These are phyloP conservation scores for Amblyraja radiata DNA, from an alignment of 2,797 vertebrate genomes.

Conservation along the genomic window DNA sequence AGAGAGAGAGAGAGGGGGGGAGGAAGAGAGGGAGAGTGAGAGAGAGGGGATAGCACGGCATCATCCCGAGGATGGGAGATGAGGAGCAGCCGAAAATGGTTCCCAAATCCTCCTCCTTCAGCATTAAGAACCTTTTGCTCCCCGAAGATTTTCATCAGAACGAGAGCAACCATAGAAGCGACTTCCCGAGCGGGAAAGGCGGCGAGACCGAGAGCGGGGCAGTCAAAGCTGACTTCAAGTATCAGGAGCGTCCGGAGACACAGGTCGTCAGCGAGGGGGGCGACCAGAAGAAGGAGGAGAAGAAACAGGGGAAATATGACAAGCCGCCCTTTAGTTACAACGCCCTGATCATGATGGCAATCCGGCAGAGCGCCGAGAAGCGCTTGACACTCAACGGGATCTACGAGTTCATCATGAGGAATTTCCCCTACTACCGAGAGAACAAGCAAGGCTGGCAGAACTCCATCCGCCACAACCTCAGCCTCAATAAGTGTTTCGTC, in stretches of 20 bases:
- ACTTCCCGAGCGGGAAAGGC: not conserved
- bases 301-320: conserved; percentile 59
- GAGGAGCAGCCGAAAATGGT: conserved; percentile 55
- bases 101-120: conserved; percentile 67
- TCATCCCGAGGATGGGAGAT: conserved; percentile 59
- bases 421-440: conserved; percentile 72
- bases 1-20: not conserved
- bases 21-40: not conserved
- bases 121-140: conserved; percentile 68
- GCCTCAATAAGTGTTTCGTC: conserved; percentile 72
- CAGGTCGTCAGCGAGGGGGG: conserved; percentile 43
- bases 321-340: conserved; percentile 74
- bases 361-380: conserved; percentile 68
- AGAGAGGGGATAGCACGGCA: not conserved
- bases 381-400: conserved; percentile 70
- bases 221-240: conserved; percentile 8
- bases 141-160: conserved; percentile 45
- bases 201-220: not conserved
- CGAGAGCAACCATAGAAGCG: conserved; percentile 44
- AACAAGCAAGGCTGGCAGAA: conserved; percentile 75
- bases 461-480: conserved; percentile 70
- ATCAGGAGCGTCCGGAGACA: conserved; percentile 29
- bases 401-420: conserved; percentile 72
- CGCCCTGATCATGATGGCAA: conserved; percentile 74
- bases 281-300: conserved; percentile 47